Percentiles rank a stretch among this genome's conserved stretches.
These are phyloP conservation scores for Drosophila nasuta DNA, from an alignment of 1,140 invertebrate species.

Conservation along the genomic window DNA sequence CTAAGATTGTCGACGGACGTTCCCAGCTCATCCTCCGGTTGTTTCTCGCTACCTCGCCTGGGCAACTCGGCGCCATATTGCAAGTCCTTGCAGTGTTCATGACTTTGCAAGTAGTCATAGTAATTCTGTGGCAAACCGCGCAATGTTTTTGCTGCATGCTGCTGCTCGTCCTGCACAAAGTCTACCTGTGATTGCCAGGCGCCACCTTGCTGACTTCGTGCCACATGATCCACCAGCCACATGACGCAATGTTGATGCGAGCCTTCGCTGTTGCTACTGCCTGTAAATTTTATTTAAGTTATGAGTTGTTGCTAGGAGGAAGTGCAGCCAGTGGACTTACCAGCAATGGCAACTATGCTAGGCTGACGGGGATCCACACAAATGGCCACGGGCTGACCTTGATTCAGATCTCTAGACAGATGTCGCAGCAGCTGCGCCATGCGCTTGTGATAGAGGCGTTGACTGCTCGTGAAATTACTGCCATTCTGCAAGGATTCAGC, in stretches of 20 bases:
- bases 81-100: conserved; percentile 46
- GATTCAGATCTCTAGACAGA: conserved; percentile 62
- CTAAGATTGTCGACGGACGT: conserved; percentile 67
- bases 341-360: conserved; percentile 88
- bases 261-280: conserved; percentile 85
- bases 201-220: conserved; percentile 92
- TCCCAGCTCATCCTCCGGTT: neutral
- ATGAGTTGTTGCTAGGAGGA: neutral
- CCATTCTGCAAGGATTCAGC: conserved; percentile 88
- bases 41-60: neutral
- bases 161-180: conserved; percentile 42
- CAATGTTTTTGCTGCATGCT: conserved; percentile 32
- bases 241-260: conserved; percentile 94
- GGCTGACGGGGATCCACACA: conserved; percentile 89
- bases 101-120: conserved; percentile 58
- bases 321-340: conserved; percentile 48
- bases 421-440: conserved; percentile 86
- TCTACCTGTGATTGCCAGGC: conserved; percentile 86
- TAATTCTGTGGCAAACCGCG: conserved; percentile 57
- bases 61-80: conserved; percentile 65
- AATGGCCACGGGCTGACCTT: conserved; percentile 86
- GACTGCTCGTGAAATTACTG: conserved; percentile 87
- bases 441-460: conserved; percentile 87
- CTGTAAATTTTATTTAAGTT: neutral
- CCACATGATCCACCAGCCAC: conserved; percentile 94